Evolutionary conservation across 2,888 invertebrate genomes (phyloP), one percentile per base, ranked within the genome.

Genomic region (Tipula unca): DNA sequence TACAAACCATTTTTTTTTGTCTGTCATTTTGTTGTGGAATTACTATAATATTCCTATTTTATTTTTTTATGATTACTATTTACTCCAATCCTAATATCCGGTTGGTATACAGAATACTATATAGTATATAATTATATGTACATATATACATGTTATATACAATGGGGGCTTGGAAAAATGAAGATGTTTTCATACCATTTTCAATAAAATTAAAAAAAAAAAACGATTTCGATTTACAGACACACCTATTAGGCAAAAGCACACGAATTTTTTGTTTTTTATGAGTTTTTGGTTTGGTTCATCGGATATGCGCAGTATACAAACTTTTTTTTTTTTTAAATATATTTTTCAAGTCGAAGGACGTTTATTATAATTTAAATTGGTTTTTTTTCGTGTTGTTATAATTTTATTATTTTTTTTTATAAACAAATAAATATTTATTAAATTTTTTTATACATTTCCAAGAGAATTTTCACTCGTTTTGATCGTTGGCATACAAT

Each of bases 391-490:
- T n/a, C n/a, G n/a, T 48, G 48, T 48, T 39, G 39, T 39, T 39
- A 39, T 10, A 39, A 39, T 8, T 39, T 39, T 39, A 39, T 39
- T 13, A 17, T 48, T 48, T 48, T 39, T 48, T 48, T 69, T 69
- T 69, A 69, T 69, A 69, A 69, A 69, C 69, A 69, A 69, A 69
- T 69, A 69, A 69, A 69, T 69, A 48, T 48, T 48, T 48, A 48
- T 48, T 48, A 69, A 25, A 69, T 5, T 25, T 69, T 69, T 10
- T 13, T 25, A 10, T 69, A 25, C 4, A 14, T 69, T 69, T 25
- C 25, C 2, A 13, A 25, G 25, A 69, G 69, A 69, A 69, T 69
- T 69, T 69, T 10, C 25, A 69, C 69, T 13, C 69, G 69, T 25
- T 69, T 69, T 69, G 25, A 25, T 69, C 69, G 25, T 48, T n/a